A percentile compares a stretch with the other conserved stretches of the same genome.
Evolutionary conservation across 2,888 invertebrate genomes (phyloP).

Genomic region (Phaedon cochleariae): DNA sequence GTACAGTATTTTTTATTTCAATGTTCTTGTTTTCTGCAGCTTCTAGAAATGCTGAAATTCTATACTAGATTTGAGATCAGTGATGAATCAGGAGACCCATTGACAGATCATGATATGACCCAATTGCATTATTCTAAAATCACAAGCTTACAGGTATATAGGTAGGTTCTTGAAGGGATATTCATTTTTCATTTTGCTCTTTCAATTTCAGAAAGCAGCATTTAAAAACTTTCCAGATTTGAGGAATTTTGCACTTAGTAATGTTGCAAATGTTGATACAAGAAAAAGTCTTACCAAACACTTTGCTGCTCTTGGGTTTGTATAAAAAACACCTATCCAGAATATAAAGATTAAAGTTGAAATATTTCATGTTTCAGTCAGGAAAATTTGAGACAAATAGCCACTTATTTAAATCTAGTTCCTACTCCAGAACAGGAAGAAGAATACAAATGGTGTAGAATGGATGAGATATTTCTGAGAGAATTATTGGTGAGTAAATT

Average conservation of each 20-base stretch:
- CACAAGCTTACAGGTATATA: slow-evolving; percentile 82
- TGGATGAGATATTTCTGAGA: slow-evolving; percentile 82
- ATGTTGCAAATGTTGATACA: slow-evolving; percentile 95
- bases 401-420: slow-evolving; percentile 86
- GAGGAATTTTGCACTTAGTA: slow-evolving; percentile 86
- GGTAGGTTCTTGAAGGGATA: not conserved
- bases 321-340: too few species aligned
- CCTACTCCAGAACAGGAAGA: slow-evolving; percentile 76
- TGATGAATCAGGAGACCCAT: slow-evolving; percentile 93
- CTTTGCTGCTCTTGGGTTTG: slow-evolving; percentile 78
- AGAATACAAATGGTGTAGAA: slow-evolving; percentile 77
- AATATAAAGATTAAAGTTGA: too few species aligned
- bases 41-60: slow-evolving; percentile 94
- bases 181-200: not conserved
- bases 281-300: slow-evolving; percentile 84
- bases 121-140: slow-evolving; percentile 93
- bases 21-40: slow-evolving; percentile 64
- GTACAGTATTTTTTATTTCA: too few species aligned
- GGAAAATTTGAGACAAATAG: slow-evolving; percentile 84
- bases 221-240: slow-evolving; percentile 92
- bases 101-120: slow-evolving; percentile 94
- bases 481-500: slow-evolving; percentile 80
- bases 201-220: slow-evolving; percentile 79
- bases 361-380: slow-evolving; percentile 65
- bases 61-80: slow-evolving; percentile 98